Percentiles rank a stretch among this genome's conserved stretches.
phyloP scores from a whole-genome alignment of 2,888 invertebrate genomes.

The Meloe dianella region DNA sequence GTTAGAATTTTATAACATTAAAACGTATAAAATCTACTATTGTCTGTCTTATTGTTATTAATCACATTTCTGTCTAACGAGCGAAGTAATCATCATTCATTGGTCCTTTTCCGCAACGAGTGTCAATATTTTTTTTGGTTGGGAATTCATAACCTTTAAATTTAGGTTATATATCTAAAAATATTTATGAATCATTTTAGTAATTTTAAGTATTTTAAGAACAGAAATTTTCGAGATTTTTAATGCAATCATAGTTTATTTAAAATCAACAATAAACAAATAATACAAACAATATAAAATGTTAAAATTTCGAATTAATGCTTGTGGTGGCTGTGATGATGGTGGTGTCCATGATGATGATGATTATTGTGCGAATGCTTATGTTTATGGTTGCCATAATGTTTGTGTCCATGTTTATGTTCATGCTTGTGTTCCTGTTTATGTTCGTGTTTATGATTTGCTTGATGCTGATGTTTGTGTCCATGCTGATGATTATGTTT shows the following conservation, averaged over 20 bases:
- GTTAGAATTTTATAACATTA: no score
- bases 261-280: not conserved
- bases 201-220: not conserved
- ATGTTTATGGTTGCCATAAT: constrained; percentile 37
- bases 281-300: not conserved
- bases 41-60: no score
- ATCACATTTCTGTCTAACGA: no score
- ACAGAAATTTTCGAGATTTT: constrained; percentile 26
- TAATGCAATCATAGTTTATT: constrained; percentile 5
- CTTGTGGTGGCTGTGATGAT: constrained; percentile 37
- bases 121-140: not conserved
- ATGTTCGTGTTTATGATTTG: constrained; percentile 35
- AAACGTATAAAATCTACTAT: no score
- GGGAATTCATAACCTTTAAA: not conserved
- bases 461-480: constrained; percentile 38
- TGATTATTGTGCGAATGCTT: constrained; percentile 41
- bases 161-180: not conserved
- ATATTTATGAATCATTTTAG: not conserved
- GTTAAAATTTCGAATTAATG: constrained; percentile 14
- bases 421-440: constrained; percentile 36
- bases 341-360: constrained; percentile 42
- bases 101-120: no score
- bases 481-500: constrained; percentile 43
- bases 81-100: not conserved
- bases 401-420: constrained; percentile 38